A percentile compares a stretch with the other conserved stretches of the same genome.
Conservation (phyloP, 2,113 vertebrate genomes). For the Xerus inauris region DNA sequence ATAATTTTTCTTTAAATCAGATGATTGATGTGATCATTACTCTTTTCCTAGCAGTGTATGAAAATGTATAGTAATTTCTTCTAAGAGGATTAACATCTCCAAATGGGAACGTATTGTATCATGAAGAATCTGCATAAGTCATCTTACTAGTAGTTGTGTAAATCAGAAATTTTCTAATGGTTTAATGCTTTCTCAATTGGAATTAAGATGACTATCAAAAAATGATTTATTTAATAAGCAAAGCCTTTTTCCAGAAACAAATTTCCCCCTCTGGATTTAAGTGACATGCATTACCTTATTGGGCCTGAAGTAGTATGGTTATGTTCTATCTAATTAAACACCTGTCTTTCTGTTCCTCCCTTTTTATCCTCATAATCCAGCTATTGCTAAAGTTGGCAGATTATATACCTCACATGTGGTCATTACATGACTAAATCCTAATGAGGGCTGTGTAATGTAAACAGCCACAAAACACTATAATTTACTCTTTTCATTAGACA, state of each 20-base stretch:
- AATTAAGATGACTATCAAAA: conserved; percentile 33
- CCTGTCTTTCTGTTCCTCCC: conserved; percentile 69
- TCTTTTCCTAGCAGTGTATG: background rate
- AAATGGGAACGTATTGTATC: background rate
- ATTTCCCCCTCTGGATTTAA: conserved; percentile 39
- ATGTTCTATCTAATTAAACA: conserved; percentile 61
- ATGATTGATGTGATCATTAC: background rate
- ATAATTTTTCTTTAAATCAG: background rate
- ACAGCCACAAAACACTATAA: conserved; percentile 63
- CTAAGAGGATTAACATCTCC: background rate
- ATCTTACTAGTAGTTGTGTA: background rate
- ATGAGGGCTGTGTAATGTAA: conserved; percentile 42
- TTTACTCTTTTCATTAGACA: conserved; percentile 62
- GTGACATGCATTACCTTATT: conserved; percentile 30
- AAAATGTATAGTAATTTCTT: background rate
- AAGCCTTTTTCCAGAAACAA: conserved; percentile 28
- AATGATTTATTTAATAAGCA: background rate
- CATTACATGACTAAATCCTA: conserved; percentile 67
- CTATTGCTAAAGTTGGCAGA: conserved; percentile 70
- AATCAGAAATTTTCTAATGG: conserved; percentile 42
- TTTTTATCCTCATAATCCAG: conserved; percentile 68
- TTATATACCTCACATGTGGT: conserved; percentile 64
- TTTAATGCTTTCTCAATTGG: background rate
- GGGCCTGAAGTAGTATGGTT: conserved; percentile 36
- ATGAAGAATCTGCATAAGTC: background rate